Conservation (phyloP, 2,113 vertebrate genomes). For the Pithys albifrons region DNA sequence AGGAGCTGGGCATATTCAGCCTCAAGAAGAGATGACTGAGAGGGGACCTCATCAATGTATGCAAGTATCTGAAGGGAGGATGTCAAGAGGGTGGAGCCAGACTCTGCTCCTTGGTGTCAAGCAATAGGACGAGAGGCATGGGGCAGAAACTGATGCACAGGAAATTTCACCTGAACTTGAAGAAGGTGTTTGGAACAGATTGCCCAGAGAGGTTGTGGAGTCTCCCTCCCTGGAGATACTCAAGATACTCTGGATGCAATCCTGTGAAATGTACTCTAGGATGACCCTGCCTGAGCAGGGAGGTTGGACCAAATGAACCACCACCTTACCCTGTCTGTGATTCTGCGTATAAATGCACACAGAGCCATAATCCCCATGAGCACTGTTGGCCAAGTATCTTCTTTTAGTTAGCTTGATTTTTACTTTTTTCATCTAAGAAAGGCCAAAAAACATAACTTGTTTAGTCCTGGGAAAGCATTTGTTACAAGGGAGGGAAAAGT, state of each 20-base stretch:
- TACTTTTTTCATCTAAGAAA: background rate
- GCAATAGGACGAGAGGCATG: background rate
- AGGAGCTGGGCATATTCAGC: background rate
- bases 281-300: background rate
- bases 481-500: background rate
- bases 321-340: background rate
- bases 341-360: rapidly evolving
- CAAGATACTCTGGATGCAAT: background rate
- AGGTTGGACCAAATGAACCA: background rate
- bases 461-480: background rate
- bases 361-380: background rate
- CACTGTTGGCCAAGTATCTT: background rate
- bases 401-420: background rate
- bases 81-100: background rate
- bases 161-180: background rate
- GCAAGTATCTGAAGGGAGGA: background rate
- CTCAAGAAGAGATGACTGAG: background rate
- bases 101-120: background rate
- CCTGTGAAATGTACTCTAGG: background rate
- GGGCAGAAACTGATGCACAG: background rate
- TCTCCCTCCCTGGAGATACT: background rate
- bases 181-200: background rate
- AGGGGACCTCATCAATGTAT: background rate
- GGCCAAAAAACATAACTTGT: background rate
- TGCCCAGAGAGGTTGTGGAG: background rate